Evolutionary conservation across 2,113 vertebrate genomes (phyloP).

Genomic region (Maccullochella peelii): DNA sequence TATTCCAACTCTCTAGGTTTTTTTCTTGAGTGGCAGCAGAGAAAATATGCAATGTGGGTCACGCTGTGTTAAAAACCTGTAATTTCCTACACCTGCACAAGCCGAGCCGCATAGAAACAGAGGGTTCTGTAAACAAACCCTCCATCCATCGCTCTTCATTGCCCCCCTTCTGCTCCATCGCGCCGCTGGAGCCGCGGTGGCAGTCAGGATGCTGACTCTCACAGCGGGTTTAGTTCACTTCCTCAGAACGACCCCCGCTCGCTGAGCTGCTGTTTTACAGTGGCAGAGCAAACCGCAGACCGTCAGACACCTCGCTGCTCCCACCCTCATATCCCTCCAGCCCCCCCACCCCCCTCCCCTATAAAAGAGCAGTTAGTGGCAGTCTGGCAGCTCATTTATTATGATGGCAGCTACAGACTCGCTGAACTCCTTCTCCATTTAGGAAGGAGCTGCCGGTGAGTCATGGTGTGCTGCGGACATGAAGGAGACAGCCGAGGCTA

Average conservation of each 20-base stretch:
- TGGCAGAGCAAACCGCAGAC: conserved; percentile 59
- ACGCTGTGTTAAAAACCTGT: conserved; percentile 27
- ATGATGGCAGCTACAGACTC: conserved; percentile 71
- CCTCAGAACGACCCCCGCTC: conserved; percentile 63
- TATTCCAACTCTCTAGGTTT: background rate
- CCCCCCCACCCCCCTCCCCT: conserved; percentile 12
- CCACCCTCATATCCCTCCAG: conserved; percentile 19
- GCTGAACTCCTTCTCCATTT: conserved; percentile 65
- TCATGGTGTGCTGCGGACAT: conserved; percentile 73
- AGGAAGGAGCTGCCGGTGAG: conserved; percentile 67
- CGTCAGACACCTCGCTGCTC: conserved; percentile 71
- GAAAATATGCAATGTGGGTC: conserved; percentile 23
- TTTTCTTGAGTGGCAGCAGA: conserved; percentile 4
- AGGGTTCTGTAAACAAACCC: conserved; percentile 36
- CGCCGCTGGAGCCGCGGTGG: conserved; percentile 42
- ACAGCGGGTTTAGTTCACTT: conserved; percentile 71
- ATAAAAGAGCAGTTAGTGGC: conserved; percentile 74
- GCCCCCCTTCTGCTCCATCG: background rate
- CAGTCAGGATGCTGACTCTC: conserved; percentile 74
- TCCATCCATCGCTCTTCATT: background rate
- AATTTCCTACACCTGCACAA: conserved; percentile 49
- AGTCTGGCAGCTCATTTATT: conserved; percentile 77
- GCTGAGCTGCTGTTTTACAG: conserved; percentile 68
- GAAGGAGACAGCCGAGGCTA: conserved; percentile 62
- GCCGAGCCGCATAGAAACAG: conserved; percentile 19